Conservation (phyloP, 2,113 vertebrate species). For the Sceloporus tristichus region DNA sequence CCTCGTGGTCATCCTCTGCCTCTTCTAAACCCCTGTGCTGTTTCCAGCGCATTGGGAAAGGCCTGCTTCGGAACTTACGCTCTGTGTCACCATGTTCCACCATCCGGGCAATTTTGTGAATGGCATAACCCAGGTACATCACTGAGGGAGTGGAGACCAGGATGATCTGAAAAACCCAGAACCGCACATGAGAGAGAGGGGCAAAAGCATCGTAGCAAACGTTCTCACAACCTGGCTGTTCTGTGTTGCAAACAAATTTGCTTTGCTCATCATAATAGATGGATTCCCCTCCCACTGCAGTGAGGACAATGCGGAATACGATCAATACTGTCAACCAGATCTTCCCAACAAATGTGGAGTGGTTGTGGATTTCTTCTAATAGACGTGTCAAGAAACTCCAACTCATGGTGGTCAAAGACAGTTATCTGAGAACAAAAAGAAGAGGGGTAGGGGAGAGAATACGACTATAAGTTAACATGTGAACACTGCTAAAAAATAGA, state of each 20-base stretch:
- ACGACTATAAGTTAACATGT: background rate
- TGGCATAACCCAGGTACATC: conserved; percentile 94
- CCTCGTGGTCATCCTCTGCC: conserved; percentile 91
- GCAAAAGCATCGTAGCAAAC: conserved; percentile 98
- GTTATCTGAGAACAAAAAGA: conserved; percentile 74
- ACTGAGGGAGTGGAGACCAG: conserved; percentile 93
- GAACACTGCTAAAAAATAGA: background rate
- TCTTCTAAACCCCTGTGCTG: conserved; percentile 91
- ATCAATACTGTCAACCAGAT: conserved; percentile 98
- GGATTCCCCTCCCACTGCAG: conserved; percentile 96
- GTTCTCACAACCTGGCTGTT: conserved; percentile 96
- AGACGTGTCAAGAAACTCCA: conserved; percentile 99
- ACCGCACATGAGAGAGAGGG: conserved; percentile 94
- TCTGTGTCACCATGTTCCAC: conserved; percentile 83
- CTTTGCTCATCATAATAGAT: conserved; percentile 98
- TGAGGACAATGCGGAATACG: conserved; percentile 97
- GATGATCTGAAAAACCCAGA: conserved; percentile 99
- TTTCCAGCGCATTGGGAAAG: conserved; percentile 86
- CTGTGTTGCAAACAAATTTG: conserved; percentile 98
- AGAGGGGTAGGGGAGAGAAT: conserved; percentile 33
- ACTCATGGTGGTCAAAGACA: conserved; percentile 87
- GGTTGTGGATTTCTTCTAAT: conserved; percentile 99
- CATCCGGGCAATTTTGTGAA: conserved; percentile 93
- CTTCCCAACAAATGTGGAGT: conserved; percentile 98
- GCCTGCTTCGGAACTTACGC: conserved; percentile 84